Evolutionary conservation across 37 sponge, comb jelly and placozoan genomes (phyloP).

Genomic region (Eunapius fragilis): DNA sequence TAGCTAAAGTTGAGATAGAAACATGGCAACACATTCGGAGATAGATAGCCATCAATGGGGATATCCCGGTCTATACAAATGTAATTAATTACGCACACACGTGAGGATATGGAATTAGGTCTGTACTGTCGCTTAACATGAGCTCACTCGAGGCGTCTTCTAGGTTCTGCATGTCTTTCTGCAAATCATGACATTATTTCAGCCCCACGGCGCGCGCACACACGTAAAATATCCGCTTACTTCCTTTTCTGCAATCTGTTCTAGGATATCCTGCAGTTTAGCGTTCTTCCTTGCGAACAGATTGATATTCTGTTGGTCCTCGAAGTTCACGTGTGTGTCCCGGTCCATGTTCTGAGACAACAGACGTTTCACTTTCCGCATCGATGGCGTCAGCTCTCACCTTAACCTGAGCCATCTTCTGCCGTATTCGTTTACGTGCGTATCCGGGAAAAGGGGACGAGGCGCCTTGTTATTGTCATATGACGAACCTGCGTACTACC

Average conservation of each 20-base stretch:
- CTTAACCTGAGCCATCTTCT: constrained; percentile 13
- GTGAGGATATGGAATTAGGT: constrained; percentile 71
- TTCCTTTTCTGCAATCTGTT: constrained; percentile 70
- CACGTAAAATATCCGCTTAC: constrained; percentile 16
- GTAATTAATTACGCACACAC: not conserved
- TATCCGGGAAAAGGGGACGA: not conserved
- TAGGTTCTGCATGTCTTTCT: constrained; percentile 79
- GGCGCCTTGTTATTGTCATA: not conserved
- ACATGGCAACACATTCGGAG: too few species aligned
- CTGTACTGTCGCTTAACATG: constrained; percentile 59
- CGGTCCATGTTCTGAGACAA: not conserved
- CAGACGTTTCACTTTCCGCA: not conserved
- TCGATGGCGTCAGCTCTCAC: not conserved
- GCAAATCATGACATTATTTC: constrained; percentile 5
- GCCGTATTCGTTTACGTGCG: not conserved
- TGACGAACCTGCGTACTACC: too few species aligned
- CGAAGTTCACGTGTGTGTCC: constrained; percentile 64
- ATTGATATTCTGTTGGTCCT: constrained; percentile 84
- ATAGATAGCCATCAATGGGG: too few species aligned
- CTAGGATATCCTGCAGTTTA: constrained; percentile 58
- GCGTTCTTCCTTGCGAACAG: constrained; percentile 75
- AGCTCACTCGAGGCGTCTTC: constrained; percentile 76
- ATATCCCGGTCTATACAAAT: too few species aligned
- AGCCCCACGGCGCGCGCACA: not conserved
- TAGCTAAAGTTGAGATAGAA: too few species aligned